These are phyloP conservation scores for Coregonus clupeaformis DNA, from an alignment of 2,113 vertebrate genomes.

Conservation along the genomic window DNA sequence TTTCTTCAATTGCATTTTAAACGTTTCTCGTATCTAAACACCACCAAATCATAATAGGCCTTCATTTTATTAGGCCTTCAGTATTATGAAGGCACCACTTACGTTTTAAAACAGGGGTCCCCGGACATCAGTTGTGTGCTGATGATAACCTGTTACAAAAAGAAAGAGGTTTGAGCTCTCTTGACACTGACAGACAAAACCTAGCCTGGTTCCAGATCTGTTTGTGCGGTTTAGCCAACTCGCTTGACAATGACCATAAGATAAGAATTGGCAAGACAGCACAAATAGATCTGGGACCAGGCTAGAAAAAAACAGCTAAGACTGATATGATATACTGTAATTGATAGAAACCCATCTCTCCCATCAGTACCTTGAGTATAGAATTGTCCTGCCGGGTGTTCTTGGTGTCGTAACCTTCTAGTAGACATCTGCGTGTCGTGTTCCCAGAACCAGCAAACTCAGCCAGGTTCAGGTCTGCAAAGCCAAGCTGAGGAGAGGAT, in stretches of 20 bases:
- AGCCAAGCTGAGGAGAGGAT: constrained; percentile 83
- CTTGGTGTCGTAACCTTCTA: constrained; percentile 99
- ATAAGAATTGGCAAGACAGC: background rate
- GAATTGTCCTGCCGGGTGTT: constrained; percentile 98
- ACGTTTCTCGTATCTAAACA: background rate
- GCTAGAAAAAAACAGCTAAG: background rate
- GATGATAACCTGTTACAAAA: constrained; percentile 83
- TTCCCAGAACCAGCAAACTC: constrained; percentile 97
- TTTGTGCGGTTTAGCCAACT: no score
- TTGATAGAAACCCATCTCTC: background rate
- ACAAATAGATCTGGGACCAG: background rate
- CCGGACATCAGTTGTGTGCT: constrained; percentile 97
- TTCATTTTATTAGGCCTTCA: no score
- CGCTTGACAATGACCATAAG: no score
- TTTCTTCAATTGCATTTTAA: background rate
- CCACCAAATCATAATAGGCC: background rate
- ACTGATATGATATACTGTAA: no score
- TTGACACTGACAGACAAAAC: background rate
- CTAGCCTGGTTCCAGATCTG: no score
- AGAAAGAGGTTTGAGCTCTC: constrained; percentile 3
- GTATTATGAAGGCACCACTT: constrained; percentile 63
- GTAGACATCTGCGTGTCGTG: constrained; percentile 92
- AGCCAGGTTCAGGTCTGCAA: constrained; percentile 96
- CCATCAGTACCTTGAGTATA: constrained; percentile 92
- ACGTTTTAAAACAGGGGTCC: constrained; percentile 99